These are phyloP conservation scores for Spicauda simplicius DNA, from an alignment of 2,888 invertebrate genomes.

Conservation along the genomic window DNA sequence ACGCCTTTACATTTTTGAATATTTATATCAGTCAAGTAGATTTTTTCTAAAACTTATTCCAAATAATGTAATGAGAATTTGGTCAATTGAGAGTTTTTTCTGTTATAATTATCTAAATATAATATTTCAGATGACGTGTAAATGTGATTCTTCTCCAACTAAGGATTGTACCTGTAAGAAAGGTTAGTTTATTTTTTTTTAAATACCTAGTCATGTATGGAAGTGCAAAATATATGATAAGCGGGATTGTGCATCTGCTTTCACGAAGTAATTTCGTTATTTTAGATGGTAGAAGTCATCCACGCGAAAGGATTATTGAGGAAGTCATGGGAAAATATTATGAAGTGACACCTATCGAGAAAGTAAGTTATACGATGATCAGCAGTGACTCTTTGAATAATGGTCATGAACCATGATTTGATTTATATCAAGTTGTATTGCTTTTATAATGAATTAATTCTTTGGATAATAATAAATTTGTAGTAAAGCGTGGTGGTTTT, in stretches of 20 bases:
- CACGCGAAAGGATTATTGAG: slow-evolving; percentile 62
- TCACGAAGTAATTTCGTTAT: slow-evolving; percentile 44
- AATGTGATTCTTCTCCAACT: slow-evolving; percentile 44
- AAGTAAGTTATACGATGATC: slow-evolving; percentile 63
- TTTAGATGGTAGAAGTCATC: slow-evolving; percentile 63
- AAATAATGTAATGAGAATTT: no score
- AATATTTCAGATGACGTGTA: slow-evolving; percentile 49
- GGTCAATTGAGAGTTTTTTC: no score
- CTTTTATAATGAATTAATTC: not conserved
- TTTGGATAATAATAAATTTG: slow-evolving; percentile 22
- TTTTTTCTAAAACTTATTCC: no score
- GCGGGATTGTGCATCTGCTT: not conserved
- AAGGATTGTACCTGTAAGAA: slow-evolving; percentile 49
- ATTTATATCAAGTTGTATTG: not conserved
- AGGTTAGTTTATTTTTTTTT: slow-evolving; percentile 51
- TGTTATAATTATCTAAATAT: no score
- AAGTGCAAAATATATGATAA: slow-evolving; percentile 42
- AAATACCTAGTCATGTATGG: slow-evolving; percentile 35
- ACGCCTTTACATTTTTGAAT: no score
- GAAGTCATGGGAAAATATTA: slow-evolving; percentile 67
- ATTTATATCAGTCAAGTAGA: no score
- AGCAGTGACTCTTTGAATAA: slow-evolving; percentile 47
- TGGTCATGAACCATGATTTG: not conserved
- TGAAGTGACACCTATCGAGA: slow-evolving; percentile 58
- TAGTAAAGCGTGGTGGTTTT: slow-evolving; percentile 57